Evolutionary conservation across 2,888 invertebrate genomes (phyloP).

Genomic region (Dynastes maya): DNA sequence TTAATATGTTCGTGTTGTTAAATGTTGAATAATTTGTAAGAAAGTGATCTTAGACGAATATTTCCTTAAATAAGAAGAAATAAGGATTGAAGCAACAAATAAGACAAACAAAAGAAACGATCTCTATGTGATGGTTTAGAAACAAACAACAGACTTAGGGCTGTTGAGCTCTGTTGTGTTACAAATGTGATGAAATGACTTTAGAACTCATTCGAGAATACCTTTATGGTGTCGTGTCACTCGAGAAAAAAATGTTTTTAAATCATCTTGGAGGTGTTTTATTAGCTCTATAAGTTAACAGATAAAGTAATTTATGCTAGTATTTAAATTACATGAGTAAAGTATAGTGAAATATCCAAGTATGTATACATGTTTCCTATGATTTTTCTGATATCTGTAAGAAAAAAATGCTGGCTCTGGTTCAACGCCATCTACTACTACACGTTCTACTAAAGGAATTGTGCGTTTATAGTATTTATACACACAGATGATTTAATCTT

Average conservation of each 20-base stretch:
- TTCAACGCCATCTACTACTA: conserved; percentile 53
- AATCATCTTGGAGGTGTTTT: conserved; percentile 56
- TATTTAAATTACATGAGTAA: conserved; percentile 68
- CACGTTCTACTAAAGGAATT: conserved; percentile 49
- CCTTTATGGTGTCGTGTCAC: conserved; percentile 27
- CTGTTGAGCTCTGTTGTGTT: conserved; percentile 58
- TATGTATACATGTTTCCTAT: conserved; percentile 69
- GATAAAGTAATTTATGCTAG: conserved; percentile 69
- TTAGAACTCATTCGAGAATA: conserved; percentile 36
- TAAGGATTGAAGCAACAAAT: conserved; percentile 41
- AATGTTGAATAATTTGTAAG: conserved; percentile 51
- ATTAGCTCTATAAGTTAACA: conserved; percentile 64
- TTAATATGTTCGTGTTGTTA: conserved; percentile 53
- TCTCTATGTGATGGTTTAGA: conserved; percentile 50
- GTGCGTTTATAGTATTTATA: conserved; percentile 47
- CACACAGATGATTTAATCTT: conserved; percentile 22
- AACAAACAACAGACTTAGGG: conserved; percentile 59
- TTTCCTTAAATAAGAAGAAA: conserved; percentile 39
- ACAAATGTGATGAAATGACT: conserved; percentile 46
- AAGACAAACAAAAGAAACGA: conserved; percentile 37
- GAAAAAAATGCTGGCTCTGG: conserved; percentile 62
- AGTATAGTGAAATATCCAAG: conserved; percentile 66
- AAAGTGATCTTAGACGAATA: conserved; percentile 43
- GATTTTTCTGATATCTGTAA: conserved; percentile 66
- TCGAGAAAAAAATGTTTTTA: conserved; percentile 52